phyloP scores from a whole-genome alignment of 2,888 invertebrate species.

The Unio delphinus region DNA sequence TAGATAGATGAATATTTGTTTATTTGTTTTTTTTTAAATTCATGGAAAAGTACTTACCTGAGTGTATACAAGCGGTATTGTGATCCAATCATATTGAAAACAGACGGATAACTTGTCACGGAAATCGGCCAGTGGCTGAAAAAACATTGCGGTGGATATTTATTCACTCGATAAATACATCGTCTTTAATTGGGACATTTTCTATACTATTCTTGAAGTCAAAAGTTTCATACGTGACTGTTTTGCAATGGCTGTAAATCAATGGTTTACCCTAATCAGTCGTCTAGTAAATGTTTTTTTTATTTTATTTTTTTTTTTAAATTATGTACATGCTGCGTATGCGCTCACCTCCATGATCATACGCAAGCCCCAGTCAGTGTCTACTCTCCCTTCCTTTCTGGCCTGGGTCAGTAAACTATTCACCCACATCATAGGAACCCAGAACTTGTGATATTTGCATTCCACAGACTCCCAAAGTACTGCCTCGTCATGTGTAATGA shows the following conservation, averaged over 20 bases:
- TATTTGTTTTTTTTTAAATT: no score
- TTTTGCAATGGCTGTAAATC: no score
- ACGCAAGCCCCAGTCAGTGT: constrained; percentile 89
- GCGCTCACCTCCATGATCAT: constrained; percentile 81
- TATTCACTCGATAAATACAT: no score
- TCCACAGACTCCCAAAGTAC: constrained; percentile 76
- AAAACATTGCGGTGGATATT: background rate
- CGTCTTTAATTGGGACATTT: no score
- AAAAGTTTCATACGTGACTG: no score
- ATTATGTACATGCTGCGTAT: no score
- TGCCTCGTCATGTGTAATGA: constrained; percentile 77
- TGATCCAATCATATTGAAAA: constrained; percentile 78
- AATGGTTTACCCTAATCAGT: no score
- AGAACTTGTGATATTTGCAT: constrained; percentile 79
- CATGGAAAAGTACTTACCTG: constrained; percentile 70
- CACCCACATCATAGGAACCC: constrained; percentile 80
- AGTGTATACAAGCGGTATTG: constrained; percentile 78
- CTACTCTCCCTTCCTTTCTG: constrained; percentile 74
- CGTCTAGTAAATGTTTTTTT: no score
- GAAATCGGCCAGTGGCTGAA: constrained; percentile 84
- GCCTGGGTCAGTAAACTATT: constrained; percentile 76
- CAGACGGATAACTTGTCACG: constrained; percentile 74
- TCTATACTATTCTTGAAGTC: no score
- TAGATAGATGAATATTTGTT: no score
- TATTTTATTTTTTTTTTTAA: no score